A percentile compares a stretch with the other conserved stretches of the same genome.
phyloP scores from a whole-genome alignment of 2,888 invertebrate species.

The Megalurothrips usitatus region DNA sequence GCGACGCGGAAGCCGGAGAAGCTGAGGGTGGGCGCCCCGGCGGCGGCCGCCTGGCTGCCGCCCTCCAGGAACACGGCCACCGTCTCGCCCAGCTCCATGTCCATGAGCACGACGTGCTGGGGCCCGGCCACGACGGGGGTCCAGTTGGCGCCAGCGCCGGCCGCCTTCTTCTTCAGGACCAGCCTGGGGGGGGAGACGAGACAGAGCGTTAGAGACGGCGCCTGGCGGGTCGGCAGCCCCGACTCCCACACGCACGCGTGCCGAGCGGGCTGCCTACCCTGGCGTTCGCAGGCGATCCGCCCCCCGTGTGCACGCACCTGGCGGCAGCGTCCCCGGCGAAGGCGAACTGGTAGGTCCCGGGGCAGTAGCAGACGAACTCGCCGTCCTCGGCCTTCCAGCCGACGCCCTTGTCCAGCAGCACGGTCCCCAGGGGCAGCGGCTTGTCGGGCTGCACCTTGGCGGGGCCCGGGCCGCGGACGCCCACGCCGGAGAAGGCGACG shows the following conservation, averaged over 20 bases:
- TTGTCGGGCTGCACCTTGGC: slow-evolving; percentile 36
- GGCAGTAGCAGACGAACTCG: slow-evolving; percentile 37
- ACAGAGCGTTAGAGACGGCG: not conserved
- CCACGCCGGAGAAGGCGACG: slow-evolving; percentile 47
- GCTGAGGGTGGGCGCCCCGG: slow-evolving; percentile 34
- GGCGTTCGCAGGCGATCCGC: too few species aligned
- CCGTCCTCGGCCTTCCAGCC: slow-evolving; percentile 48
- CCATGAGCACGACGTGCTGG: slow-evolving; percentile 4
- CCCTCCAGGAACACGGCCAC: slow-evolving; percentile 45
- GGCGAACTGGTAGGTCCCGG: slow-evolving; percentile 42
- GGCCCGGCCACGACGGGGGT: slow-evolving; percentile 44
- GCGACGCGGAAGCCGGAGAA: slow-evolving; percentile 38
- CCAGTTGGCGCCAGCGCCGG: slow-evolving; percentile 45
- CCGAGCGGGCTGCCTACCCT: too few species aligned
- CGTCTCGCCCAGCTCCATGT: slow-evolving; percentile 45
- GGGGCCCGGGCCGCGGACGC: slow-evolving; percentile 35
- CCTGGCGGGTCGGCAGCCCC: too few species aligned
- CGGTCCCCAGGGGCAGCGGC: slow-evolving; percentile 40
- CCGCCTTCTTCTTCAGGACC: slow-evolving; percentile 43
- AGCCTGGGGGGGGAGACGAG: slow-evolving; percentile 39
- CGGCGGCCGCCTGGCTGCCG: slow-evolving; percentile 42
- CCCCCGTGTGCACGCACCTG: slow-evolving; percentile 53
- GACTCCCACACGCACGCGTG: too few species aligned
- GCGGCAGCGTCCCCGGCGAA: slow-evolving; percentile 48
- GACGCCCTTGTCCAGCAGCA: slow-evolving; percentile 48